These are phyloP conservation scores for Zosterops borbonicus DNA, from an alignment of 2,113 vertebrate genomes.

Conservation along the genomic window DNA sequence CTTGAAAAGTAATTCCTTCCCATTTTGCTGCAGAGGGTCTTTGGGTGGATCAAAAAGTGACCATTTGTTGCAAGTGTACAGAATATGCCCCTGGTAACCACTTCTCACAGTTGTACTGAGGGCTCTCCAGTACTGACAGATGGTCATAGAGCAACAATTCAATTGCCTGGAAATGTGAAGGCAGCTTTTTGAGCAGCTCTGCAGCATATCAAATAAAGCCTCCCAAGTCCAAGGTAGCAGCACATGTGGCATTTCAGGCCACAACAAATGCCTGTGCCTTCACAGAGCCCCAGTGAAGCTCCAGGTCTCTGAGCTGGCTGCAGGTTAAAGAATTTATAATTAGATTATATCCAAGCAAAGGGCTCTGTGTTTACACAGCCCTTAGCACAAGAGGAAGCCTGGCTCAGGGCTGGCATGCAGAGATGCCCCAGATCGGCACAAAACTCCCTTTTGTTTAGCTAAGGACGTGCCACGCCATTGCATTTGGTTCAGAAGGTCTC, in stretches of 20 bases:
- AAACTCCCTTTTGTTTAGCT: constrained; percentile 8
- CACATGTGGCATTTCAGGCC: not conserved
- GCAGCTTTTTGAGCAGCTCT: constrained; percentile 4
- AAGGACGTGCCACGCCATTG: not conserved
- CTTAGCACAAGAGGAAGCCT: not conserved
- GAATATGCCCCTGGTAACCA: not conserved
- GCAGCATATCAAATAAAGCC: not conserved
- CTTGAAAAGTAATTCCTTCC: not conserved
- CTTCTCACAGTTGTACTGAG: not conserved
- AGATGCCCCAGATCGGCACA: not conserved
- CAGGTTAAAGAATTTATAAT: not conserved
- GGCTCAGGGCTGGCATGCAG: not conserved
- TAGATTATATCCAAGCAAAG: not conserved
- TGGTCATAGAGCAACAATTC: not conserved
- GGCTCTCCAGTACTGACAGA: not conserved
- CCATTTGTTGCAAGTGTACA: not conserved
- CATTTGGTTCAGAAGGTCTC: constrained; percentile 38
- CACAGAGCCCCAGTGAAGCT: not conserved
- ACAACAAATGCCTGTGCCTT: not conserved
- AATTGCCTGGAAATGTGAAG: not conserved
- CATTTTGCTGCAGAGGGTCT: not conserved
- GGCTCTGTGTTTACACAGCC: not conserved
- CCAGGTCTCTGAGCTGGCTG: not conserved
- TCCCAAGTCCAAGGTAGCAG: not conserved
- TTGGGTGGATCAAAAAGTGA: not conserved